Evolutionary conservation across 2,888 invertebrate genomes (phyloP).

Genomic region (Kryphioiulus occultus): DNA sequence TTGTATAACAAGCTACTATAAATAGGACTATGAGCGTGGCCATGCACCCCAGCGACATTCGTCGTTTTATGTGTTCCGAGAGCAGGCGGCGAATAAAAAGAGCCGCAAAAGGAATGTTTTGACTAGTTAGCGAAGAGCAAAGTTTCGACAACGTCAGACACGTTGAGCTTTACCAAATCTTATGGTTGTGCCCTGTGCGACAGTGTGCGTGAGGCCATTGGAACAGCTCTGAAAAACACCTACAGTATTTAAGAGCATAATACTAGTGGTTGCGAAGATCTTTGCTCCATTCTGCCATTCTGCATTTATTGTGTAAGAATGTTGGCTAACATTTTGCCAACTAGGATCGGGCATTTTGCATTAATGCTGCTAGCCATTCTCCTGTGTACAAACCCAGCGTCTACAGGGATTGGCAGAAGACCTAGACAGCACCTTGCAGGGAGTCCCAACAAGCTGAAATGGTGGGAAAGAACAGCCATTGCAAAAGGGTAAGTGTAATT

Average conservation of each 20-base stretch:
- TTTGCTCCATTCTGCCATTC: background rate
- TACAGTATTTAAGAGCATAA: background rate
- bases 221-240: background rate
- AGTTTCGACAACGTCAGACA: background rate
- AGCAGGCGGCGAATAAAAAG: background rate
- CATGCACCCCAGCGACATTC: background rate
- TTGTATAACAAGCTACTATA: background rate
- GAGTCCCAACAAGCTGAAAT: background rate
- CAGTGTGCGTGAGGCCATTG: background rate
- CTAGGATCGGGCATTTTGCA: background rate
- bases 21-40: background rate
- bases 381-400: background rate
- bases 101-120: background rate
- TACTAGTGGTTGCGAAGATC: background rate
- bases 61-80: background rate
- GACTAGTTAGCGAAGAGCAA: background rate
- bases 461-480: constrained; percentile 42
- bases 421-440: constrained; percentile 43
- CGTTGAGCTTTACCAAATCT: background rate
- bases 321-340: background rate
- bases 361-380: background rate
- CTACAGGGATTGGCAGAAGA: background rate
- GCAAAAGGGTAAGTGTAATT: constrained; percentile 44
- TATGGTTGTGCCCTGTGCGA: background rate
- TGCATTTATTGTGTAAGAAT: background rate